Conservation (phyloP, 2,797 vertebrate species). For the Vultur gryphus region DNA sequence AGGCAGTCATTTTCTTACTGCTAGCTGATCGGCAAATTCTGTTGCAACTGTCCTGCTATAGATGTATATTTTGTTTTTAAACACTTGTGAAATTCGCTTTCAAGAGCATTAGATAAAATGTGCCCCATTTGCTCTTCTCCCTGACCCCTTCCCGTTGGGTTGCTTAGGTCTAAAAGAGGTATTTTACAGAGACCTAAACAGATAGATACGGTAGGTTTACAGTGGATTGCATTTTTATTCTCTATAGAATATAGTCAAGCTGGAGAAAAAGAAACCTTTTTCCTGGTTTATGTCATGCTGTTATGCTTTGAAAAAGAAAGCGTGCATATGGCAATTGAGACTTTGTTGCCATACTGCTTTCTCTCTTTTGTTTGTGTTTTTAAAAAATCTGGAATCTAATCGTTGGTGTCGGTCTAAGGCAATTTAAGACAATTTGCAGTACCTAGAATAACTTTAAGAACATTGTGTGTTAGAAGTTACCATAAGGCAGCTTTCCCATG, state of each 20-base stretch:
- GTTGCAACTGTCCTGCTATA: background rate
- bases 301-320: background rate
- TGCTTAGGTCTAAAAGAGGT: background rate
- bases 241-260: background rate
- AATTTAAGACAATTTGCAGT: background rate
- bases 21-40: background rate
- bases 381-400: background rate
- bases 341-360: background rate
- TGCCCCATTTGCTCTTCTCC: background rate
- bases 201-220: background rate
- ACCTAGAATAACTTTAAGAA: background rate
- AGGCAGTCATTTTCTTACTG: background rate
- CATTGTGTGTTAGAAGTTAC: background rate
- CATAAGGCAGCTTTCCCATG: background rate
- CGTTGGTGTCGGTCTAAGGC: background rate
- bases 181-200: background rate
- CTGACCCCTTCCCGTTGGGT: background rate
- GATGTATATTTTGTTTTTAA: background rate
- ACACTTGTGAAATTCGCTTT: background rate
- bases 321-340: background rate
- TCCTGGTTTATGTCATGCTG: background rate
- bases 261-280: background rate
- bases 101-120: background rate
- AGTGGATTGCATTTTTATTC: background rate
- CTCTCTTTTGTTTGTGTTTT: background rate